Evolutionary conservation across 2,797 vertebrate genomes (phyloP).

Genomic region (Kryptopterus vitreolus): DNA sequence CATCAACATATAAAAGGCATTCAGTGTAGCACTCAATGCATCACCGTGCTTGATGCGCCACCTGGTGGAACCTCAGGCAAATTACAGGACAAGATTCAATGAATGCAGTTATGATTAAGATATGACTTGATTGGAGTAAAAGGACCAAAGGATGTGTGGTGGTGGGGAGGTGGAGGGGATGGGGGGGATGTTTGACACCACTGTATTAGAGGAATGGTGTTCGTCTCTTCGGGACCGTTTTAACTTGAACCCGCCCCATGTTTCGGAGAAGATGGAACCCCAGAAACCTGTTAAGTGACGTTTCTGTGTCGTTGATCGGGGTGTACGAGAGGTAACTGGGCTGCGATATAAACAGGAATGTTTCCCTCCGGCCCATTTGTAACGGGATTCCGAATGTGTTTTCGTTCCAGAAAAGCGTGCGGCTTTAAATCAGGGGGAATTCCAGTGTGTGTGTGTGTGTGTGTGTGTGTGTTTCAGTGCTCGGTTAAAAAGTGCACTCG

Average conservation of each 20-base stretch:
- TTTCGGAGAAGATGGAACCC: not conserved
- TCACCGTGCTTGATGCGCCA: too few species aligned
- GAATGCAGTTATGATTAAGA: too few species aligned
- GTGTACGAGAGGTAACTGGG: not conserved
- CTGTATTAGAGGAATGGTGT: too few species aligned
- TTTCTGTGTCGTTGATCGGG: not conserved
- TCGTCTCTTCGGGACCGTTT: not conserved
- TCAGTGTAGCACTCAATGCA: too few species aligned
- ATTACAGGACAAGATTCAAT: too few species aligned
- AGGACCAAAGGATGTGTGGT: too few species aligned
- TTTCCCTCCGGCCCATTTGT: not conserved
- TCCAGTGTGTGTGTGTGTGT: constrained; percentile 23
- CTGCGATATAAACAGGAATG: constrained; percentile 16
- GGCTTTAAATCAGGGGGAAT: constrained; percentile 13
- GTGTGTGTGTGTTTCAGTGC: constrained; percentile 15
- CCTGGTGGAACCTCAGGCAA: too few species aligned
- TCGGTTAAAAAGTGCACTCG: constrained; percentile 34
- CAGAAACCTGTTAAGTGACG: not conserved
- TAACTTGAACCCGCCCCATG: too few species aligned
- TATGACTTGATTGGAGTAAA: too few species aligned
- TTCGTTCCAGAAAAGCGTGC: constrained; percentile 11
- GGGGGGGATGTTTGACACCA: too few species aligned
- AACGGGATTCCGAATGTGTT: constrained; percentile 5
- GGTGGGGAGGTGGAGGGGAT: too few species aligned
- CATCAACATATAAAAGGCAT: too few species aligned